A percentile compares a stretch with the other conserved stretches of the same genome.
Evolutionary conservation across 1,140 invertebrate species (phyloP).

Genomic region (Stenopsyche tienmushanensis): DNA sequence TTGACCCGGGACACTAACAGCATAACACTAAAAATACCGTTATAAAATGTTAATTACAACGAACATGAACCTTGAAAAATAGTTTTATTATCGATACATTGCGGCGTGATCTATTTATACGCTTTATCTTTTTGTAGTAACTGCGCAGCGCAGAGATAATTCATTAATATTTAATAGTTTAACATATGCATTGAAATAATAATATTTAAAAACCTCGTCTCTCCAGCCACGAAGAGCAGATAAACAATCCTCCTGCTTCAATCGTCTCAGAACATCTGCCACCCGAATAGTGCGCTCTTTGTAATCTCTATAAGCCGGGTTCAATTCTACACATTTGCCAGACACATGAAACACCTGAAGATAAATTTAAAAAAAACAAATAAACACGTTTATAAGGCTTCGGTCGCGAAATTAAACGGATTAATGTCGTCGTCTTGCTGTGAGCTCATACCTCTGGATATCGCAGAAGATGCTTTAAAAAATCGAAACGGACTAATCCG

Average conservation of each 20-base stretch:
- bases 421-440: background rate
- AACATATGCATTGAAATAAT: too few relatives aligned
- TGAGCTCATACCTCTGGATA: slow-evolving; percentile 81
- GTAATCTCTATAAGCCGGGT: slow-evolving; percentile 82
- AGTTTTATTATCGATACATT: too few relatives aligned
- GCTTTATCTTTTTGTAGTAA: too few relatives aligned
- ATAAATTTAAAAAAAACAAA: slow-evolving; percentile 16
- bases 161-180: too few relatives aligned
- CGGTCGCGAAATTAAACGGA: too few relatives aligned
- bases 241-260: slow-evolving; percentile 64
- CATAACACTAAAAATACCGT: slow-evolving; percentile 78
- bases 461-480: slow-evolving; percentile 74
- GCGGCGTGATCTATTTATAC: too few relatives aligned
- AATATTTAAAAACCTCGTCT: slow-evolving; percentile 80
- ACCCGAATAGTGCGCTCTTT: slow-evolving; percentile 74
- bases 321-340: slow-evolving; percentile 73
- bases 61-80: slow-evolving; percentile 4
- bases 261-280: slow-evolving; percentile 75
- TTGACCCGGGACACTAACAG: slow-evolving; percentile 72
- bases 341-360: slow-evolving; percentile 69
- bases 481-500: slow-evolving; percentile 79
- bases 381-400: slow-evolving; percentile 14
- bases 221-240: slow-evolving; percentile 81
- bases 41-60: background rate
- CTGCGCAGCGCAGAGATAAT: too few relatives aligned